Base-by-base conservation (phyloP, 2,113 vertebrate species). In the Paralichthys olivaceus region DNA sequence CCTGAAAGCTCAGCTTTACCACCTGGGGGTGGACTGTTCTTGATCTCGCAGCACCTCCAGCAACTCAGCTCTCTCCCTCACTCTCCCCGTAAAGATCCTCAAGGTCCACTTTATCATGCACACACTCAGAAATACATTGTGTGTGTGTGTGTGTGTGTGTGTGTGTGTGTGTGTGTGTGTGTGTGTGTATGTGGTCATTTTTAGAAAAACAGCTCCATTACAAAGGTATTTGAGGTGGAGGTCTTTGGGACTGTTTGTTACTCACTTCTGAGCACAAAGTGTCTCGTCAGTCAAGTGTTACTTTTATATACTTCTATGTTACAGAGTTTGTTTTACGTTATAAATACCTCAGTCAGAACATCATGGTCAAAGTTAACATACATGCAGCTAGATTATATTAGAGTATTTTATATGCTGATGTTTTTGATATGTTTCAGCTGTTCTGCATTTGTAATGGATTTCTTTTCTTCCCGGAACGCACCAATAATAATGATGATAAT, bases 11-110 rank as follows among this genome's bases (percentile, higher is more conserved):
- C 66, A 90, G 87, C 71, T 84, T 75, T 87, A 85, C 76, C 86
- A 92, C 87, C 91, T 84, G 86, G 75, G 65, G 82, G 77, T 74
- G 81, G 80, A 59, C 88, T 91, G 88, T 75, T 90, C 80, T 90
- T 84, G 79, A 91, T 92, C 89, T 77, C 3, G 34, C 72, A 80
- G 83, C 91, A 91, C 88, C 87, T 91, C 77, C 59, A 72, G 53
- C 64, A 72, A 49, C 37, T 72, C 76, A 80, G 34, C 55, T 49
- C 25, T 58, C 77, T 80, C 22, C 62, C 77, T 82, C 72, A 23
- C 56, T 67, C 76, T 69, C 53, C 76, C 56, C 26, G 8, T 85
- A 81, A 87, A 88, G 75, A 75, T 76, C 70, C 83, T 60, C 68
- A 79, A 77, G 60, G 56, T 85, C 29, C 60, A 87, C 63, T 84